phyloP scores from a whole-genome alignment of 2,113 vertebrate species.

The Sterna hirundo region DNA sequence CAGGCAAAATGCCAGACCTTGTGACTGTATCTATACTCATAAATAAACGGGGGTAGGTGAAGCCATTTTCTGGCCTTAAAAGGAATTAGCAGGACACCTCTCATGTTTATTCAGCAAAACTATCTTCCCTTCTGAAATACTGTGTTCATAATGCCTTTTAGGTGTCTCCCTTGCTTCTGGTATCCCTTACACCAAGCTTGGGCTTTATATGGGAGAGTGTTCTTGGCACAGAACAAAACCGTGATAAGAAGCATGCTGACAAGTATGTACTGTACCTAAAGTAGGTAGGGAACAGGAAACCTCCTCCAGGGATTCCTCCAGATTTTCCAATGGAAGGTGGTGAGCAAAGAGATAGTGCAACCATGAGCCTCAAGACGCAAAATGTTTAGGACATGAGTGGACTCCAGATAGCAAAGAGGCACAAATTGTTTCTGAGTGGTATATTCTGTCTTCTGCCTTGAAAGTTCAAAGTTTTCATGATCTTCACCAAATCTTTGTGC shows the following conservation, averaged over 20 bases:
- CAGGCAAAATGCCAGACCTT: not conserved
- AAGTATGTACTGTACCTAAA: not conserved
- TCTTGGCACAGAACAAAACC: not conserved
- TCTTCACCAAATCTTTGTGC: not conserved
- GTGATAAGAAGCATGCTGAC: not conserved
- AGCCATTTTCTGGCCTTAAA: not conserved
- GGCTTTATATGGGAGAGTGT: not conserved
- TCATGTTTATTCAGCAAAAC: not conserved
- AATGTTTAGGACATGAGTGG: not conserved
- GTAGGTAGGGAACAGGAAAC: not conserved
- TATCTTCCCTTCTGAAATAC: not conserved
- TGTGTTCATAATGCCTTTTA: not conserved
- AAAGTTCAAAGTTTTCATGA: not conserved
- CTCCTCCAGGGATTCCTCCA: not conserved
- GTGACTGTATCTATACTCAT: not conserved
- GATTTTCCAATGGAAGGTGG: not conserved
- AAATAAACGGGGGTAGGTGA: not conserved
- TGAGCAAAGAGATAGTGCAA: not conserved
- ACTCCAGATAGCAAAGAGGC: not conserved
- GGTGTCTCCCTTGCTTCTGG: not conserved
- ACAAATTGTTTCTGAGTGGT: not conserved
- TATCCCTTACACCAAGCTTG: not conserved
- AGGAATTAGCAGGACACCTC: not conserved
- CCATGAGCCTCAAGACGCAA: not conserved
- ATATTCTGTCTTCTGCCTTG: not conserved